Percentiles rank a stretch among this genome's conserved stretches.
These are phyloP conservation scores for Micrastur ruficollis DNA, from an alignment of 2,797 vertebrate species.

Conservation along the genomic window DNA sequence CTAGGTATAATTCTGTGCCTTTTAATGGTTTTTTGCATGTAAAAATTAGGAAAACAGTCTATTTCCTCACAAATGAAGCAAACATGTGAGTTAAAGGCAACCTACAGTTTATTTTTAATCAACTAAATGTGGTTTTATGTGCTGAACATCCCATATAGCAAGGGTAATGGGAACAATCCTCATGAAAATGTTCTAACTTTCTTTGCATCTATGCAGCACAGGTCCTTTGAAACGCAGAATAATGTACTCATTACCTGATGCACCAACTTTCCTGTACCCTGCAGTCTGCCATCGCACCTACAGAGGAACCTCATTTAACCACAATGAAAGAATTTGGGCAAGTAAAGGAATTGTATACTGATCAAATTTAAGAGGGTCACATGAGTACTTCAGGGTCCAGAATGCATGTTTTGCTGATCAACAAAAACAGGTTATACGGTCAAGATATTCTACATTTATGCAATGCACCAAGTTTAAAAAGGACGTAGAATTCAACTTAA, in stretches of 20 bases:
- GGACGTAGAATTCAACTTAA: neutral
- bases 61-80: neutral
- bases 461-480: neutral
- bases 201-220: neutral
- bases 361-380: neutral
- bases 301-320: neutral
- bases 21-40: neutral
- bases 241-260: neutral
- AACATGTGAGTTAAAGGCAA: neutral
- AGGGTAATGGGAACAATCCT: neutral
- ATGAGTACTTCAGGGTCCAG: neutral
- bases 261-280: neutral
- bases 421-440: neutral
- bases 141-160: neutral
- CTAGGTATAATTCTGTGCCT: neutral
- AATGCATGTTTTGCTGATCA: neutral
- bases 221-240: neutral
- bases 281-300: neutral
- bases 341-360: neutral
- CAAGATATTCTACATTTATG: neutral
- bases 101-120: neutral
- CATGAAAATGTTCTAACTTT: neutral
- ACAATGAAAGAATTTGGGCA: neutral
- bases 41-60: neutral
- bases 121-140: neutral